Evolutionary conservation across 2,797 vertebrate species (phyloP), one percentile per base, ranked within the genome.

Genomic region (Characodon lateralis): DNA sequence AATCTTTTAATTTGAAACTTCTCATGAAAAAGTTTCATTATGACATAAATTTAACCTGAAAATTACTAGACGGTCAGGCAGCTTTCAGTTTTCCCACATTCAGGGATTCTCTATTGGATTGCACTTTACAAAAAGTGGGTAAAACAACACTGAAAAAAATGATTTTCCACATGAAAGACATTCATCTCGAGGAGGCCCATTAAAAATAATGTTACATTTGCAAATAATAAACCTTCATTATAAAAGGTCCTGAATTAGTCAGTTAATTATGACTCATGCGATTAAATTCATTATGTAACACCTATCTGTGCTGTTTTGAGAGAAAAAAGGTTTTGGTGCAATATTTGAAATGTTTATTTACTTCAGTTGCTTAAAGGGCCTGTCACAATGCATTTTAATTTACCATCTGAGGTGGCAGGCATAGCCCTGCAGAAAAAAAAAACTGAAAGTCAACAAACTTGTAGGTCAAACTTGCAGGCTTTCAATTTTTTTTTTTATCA

Each of bases 31-130:
- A 41, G 72, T 79, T 81, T 70, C 12, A 68, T 31, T 63, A 12
- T 78, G 51, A 85, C 69, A n/a, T 59, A 61, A 65, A 82, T 88
- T 73, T 46, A 84, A 72, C 48, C 20, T 78, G 79, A 85, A 78
- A 82, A 82, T 81, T 77, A 72, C 68, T 78, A 63, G 72, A 74
- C 79, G 85, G 78, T 78, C 68, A 51, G 70, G 68, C 71, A 74
- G 78, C 79, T 74, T 10, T 24, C 65, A 65, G 84, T 76, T 80
- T 73, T 56, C 58, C 73, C 83, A 13, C 73, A 55, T 61, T 68
- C 58, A 59, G 69, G 20, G 51, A 78, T 80, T 78, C 81, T 83
- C 58, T 6, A 48, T 78, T 41, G 39, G 61, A 74, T 68, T 53
- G 31, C 53, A 6, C 13, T 69, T 61, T 6, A 43, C 28, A 78